Evolutionary conservation across 2,113 vertebrate species (phyloP), one percentile per base, ranked within the genome.

Genomic region (Isichthys henryi): DNA sequence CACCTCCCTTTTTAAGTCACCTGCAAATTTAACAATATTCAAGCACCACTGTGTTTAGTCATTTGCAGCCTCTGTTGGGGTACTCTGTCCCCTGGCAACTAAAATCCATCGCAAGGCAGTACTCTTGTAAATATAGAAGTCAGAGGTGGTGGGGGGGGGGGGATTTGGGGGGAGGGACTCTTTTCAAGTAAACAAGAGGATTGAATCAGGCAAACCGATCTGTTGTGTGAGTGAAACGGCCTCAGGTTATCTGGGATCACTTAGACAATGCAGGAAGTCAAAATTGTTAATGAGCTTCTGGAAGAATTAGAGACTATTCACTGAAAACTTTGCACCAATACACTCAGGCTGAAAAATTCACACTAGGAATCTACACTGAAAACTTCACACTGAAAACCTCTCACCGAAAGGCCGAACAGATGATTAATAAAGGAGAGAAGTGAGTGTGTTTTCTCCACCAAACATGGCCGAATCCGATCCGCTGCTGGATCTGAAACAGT

Each of bases 341-440:
- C 11, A 70, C 62, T 27, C 10, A 2, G 9, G n/a, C n/a, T 31
- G 62, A 66, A 27, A 66, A 66, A 66, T 66, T 27, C 23, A 62
- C 52, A 53, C 52, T 53, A 15, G 19, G 19, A 53, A 53, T 53
- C 52, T 53, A 53, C 21, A 62, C 7, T 62, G 56, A n/a, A 62
- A n/a, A 9, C 58, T n/a, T 62, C 23, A 4, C 9, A 31, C n/a
- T 1, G n/a, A 70, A 31, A 13, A 11, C 27, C 62, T 70, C 62
- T 27, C 62, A 31, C 10, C 31, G 62, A 31, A 80, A 77, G 70
- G 58, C 88, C 19, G 21, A 45, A 89, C 50, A 19, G 70, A 53
- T 82, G 74, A 56, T 82, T 83, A 82, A 56, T 83, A 82, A 89
- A 82, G 62, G 27, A 66, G 23, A 21, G 62, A 46, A 35, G 88